Evolutionary conservation across 2,888 invertebrate genomes (phyloP).

Genomic region (Mamestra brassicae): DNA sequence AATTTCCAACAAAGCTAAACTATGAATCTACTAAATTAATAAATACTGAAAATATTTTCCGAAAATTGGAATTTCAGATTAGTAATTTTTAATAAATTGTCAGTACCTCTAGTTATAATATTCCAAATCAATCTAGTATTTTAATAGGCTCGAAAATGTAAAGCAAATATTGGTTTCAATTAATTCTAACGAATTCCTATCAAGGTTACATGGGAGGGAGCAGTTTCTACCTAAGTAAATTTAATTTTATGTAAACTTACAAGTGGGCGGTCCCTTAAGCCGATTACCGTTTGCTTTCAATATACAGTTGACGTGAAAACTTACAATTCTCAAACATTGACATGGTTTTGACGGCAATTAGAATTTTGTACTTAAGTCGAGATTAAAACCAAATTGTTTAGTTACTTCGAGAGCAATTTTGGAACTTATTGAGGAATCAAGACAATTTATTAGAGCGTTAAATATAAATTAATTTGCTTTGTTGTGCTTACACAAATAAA

Average conservation of each 20-base stretch:
- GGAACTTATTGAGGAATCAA: background rate
- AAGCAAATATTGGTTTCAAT: conserved; percentile 64
- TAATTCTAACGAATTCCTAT: conserved; percentile 57
- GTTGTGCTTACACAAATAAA: conserved; percentile 9
- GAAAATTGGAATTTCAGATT: background rate
- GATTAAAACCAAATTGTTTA: conserved; percentile 8
- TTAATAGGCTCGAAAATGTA: conserved; percentile 48
- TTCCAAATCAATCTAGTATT: conserved; percentile 46
- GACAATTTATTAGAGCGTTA: background rate
- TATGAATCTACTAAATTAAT: background rate
- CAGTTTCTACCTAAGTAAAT: conserved; percentile 61
- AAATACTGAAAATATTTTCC: background rate
- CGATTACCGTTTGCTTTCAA: conserved; percentile 57
- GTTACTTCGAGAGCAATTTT: conserved; percentile 9
- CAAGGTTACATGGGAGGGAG: conserved; percentile 44
- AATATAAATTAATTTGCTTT: background rate
- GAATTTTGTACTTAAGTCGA: conserved; percentile 17
- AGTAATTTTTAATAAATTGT: conserved; percentile 20
- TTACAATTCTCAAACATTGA: conserved; percentile 39
- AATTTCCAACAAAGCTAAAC: background rate
- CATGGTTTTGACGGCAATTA: conserved; percentile 26
- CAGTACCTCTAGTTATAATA: conserved; percentile 17
- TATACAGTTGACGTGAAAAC: conserved; percentile 51
- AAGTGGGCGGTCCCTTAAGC: conserved; percentile 42
- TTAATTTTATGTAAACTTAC: conserved; percentile 60